These are phyloP conservation scores for Drosophila sp. DNA, from an alignment of 1,140 invertebrate genomes.

Conservation along the genomic window DNA sequence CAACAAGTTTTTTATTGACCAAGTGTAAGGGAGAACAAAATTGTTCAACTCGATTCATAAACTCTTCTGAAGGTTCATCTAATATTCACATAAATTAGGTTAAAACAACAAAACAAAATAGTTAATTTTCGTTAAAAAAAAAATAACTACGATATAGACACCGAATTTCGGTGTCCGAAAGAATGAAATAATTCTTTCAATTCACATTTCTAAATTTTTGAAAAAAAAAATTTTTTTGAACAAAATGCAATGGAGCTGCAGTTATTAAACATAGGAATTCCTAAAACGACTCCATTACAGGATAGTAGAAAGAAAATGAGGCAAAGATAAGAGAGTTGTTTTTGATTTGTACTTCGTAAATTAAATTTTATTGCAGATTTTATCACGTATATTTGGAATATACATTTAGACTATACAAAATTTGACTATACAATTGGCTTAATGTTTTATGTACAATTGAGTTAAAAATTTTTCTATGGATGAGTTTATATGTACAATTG, in stretches of 20 bases:
- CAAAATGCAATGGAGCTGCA: too few relatives aligned
- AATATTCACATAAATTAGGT: neutral
- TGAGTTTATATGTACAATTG: slow-evolving; percentile 40
- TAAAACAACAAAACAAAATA: too few relatives aligned
- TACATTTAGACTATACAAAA: slow-evolving; percentile 28
- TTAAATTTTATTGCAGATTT: slow-evolving; percentile 65
- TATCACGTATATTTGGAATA: slow-evolving; percentile 70
- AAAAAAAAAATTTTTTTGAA: too few relatives aligned
- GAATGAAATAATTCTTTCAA: too few relatives aligned
- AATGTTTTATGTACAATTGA: slow-evolving; percentile 43
- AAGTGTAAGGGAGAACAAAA: neutral
- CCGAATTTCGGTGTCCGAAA: too few relatives aligned
- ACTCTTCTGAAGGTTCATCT: neutral
- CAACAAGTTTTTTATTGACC: neutral
- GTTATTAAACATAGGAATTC: too few relatives aligned
- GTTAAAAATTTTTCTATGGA: slow-evolving; percentile 24
- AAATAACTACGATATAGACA: too few relatives aligned
- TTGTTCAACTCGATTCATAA: too few relatives aligned
- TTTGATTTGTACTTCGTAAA: slow-evolving; percentile 32
- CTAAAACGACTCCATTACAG: too few relatives aligned
- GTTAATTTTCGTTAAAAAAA: too few relatives aligned
- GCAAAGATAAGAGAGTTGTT: neutral
- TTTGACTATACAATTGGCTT: slow-evolving; percentile 50
- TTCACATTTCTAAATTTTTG: too few relatives aligned
- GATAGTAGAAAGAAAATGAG: neutral